Percentiles rank a stretch among this genome's conserved stretches.
Conservation (phyloP, 1,140 invertebrate species). For the Orussus abietinus region DNA sequence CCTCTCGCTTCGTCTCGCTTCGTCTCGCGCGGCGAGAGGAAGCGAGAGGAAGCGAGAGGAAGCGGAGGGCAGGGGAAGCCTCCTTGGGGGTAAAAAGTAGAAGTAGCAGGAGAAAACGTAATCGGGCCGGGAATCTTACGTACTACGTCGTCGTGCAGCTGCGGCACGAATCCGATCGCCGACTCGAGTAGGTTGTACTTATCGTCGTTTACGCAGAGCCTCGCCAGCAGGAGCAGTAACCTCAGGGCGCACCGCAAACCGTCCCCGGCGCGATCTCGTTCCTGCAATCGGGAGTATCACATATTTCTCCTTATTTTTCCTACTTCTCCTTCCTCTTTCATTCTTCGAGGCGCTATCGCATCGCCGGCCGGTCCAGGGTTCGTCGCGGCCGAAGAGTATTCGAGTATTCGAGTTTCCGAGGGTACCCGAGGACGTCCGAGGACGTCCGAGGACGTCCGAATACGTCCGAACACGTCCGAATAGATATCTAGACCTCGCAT, state of each 20-base stretch:
- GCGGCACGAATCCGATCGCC: slow-evolving; percentile 35
- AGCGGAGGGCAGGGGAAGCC: neutral
- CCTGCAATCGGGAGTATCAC: slow-evolving; percentile 22
- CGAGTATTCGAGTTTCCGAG: too few relatives aligned
- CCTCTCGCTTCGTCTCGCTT: too few relatives aligned
- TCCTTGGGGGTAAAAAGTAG: slow-evolving; percentile 3
- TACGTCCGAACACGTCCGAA: too few relatives aligned
- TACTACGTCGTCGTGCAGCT: slow-evolving; percentile 33
- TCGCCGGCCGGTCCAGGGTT: too few relatives aligned
- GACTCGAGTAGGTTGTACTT: slow-evolving; percentile 36
- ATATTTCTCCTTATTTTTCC: too few relatives aligned
- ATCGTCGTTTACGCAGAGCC: slow-evolving; percentile 29
- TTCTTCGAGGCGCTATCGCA: too few relatives aligned
- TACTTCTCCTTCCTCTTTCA: too few relatives aligned
- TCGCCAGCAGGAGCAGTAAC: slow-evolving; percentile 30
- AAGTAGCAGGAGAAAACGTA: neutral
- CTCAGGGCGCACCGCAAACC: slow-evolving; percentile 25
- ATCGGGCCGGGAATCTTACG: slow-evolving; percentile 21
- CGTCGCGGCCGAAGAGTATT: too few relatives aligned
- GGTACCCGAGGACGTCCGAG: too few relatives aligned
- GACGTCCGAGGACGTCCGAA: too few relatives aligned
- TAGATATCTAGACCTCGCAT: too few relatives aligned
- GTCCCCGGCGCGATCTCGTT: slow-evolving; percentile 29
- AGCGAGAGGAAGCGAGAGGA: slow-evolving; percentile 4
- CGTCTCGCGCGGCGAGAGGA: slow-evolving; percentile 6